Evolutionary conservation across 2,888 invertebrate species (phyloP).

Genomic region (Scrobipalpa atriplicella): DNA sequence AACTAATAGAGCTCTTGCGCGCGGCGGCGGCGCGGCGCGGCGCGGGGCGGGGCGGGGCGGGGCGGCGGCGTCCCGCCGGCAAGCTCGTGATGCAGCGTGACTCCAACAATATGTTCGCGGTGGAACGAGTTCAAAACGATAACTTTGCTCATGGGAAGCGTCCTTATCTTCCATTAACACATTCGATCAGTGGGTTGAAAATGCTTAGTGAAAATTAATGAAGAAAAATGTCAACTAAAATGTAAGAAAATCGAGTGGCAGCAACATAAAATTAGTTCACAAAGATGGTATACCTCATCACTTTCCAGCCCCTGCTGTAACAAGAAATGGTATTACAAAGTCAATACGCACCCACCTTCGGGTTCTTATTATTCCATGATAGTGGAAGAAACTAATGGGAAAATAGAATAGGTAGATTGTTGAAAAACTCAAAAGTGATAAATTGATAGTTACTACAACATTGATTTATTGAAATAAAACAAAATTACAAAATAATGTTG

Average conservation of each 20-base stretch:
- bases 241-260: slow-evolving; percentile 79
- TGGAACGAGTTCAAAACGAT: slow-evolving; percentile 62
- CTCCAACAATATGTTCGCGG: slow-evolving; percentile 60
- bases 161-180: slow-evolving; percentile 79
- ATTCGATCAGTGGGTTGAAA: slow-evolving; percentile 75
- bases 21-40: slow-evolving; percentile 1
- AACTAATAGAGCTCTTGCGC: slow-evolving; percentile 15
- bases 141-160: slow-evolving; percentile 76
- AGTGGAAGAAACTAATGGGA: slow-evolving; percentile 23
- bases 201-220: slow-evolving; percentile 78
- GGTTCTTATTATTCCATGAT: slow-evolving; percentile 64
- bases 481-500: slow-evolving; percentile 50
- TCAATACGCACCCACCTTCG: slow-evolving; percentile 82
- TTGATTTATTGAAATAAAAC: slow-evolving; percentile 39
- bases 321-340: slow-evolving; percentile 84
- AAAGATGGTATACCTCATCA: slow-evolving; percentile 91
- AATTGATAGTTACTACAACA: slow-evolving; percentile 27
- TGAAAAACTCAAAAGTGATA: slow-evolving; percentile 23
- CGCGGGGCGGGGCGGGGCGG: neutral
- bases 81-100: slow-evolving; percentile 72
- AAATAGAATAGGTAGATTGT: slow-evolving; percentile 18
- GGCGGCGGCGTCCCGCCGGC: slow-evolving; percentile 34
- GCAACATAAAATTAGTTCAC: slow-evolving; percentile 82
- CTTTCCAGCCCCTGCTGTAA: slow-evolving; percentile 96
- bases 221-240: slow-evolving; percentile 77